phyloP scores from a whole-genome alignment of 2,888 invertebrate species.

The Drosophila algonquin region DNA sequence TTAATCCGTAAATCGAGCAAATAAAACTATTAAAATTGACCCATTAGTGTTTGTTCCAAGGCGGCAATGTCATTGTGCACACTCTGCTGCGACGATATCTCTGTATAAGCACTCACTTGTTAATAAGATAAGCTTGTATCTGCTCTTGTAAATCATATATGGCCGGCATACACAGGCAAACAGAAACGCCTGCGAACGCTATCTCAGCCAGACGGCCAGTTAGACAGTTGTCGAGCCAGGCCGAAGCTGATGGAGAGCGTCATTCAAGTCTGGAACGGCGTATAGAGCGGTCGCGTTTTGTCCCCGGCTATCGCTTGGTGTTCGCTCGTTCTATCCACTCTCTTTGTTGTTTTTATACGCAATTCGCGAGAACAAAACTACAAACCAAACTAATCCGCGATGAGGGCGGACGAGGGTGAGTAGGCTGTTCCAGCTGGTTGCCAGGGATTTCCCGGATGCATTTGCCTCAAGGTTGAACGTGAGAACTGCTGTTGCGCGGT shows the following conservation, averaged over 20 bases:
- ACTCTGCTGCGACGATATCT: neutral
- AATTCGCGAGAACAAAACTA: neutral
- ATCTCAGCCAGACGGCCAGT: neutral
- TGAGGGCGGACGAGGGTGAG: conserved; percentile 59
- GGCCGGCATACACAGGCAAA: conserved; percentile 11
- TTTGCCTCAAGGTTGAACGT: conserved; percentile 1
- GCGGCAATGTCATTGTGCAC: conserved; percentile 6
- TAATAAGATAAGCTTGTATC: conserved; percentile 36
- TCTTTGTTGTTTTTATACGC: neutral
- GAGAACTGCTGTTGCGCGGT: neutral
- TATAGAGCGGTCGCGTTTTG: conserved; percentile 47
- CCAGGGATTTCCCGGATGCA: conserved; percentile 28
- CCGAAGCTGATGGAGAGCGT: conserved; percentile 96
- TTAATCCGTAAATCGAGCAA: neutral
- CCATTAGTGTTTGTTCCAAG: neutral
- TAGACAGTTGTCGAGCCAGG: neutral
- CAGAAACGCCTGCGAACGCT: conserved; percentile 8
- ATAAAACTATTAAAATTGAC: neutral
- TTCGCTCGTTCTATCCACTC: conserved; percentile 1
- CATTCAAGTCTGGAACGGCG: conserved; percentile 99
- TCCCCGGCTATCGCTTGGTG: conserved; percentile 5
- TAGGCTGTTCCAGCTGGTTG: neutral
- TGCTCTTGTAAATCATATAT: conserved; percentile 43
- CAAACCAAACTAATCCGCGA: conserved; percentile 19
- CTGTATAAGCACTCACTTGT: conserved; percentile 20